phyloP scores from a whole-genome alignment of 1,140 invertebrate genomes.

The Halictus rubicundus region DNA sequence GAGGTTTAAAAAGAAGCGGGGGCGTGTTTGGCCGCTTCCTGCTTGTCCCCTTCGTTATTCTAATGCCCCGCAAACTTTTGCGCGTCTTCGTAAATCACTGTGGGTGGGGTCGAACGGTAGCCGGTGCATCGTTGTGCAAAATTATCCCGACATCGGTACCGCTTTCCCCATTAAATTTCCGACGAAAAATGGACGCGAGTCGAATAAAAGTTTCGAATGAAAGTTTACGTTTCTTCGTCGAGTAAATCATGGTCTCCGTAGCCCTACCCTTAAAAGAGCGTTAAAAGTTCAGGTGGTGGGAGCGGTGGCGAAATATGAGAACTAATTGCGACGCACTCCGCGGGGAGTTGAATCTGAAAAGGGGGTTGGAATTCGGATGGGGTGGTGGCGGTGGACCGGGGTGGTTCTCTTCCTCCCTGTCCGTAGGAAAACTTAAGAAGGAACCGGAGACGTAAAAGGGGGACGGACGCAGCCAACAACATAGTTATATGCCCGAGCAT shows the following conservation, averaged over 20 bases:
- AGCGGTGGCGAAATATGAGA: constrained; percentile 47
- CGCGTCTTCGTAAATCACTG: constrained; percentile 18
- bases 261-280: not conserved
- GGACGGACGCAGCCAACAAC: constrained; percentile 48
- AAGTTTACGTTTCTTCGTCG: constrained; percentile 38
- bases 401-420: not conserved
- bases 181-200: constrained; percentile 34
- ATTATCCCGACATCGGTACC: constrained; percentile 18
- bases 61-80: constrained; percentile 3
- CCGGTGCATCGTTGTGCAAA: too few species aligned
- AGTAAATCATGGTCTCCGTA: constrained; percentile 8
- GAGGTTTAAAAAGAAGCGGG: constrained; percentile 2
- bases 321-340: constrained; percentile 78
- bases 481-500: constrained; percentile 76
- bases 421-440: constrained; percentile 73
- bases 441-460: constrained; percentile 67
- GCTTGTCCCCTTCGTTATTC: not conserved
- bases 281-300: constrained; percentile 26
- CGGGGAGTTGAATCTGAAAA: constrained; percentile 67
- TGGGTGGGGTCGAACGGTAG: not conserved
- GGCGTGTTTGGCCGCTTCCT: not conserved
- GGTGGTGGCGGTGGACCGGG: constrained; percentile 10
- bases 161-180: constrained; percentile 6
- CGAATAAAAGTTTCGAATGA: constrained; percentile 32
- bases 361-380: constrained; percentile 7